These are phyloP conservation scores for Hesperia comma DNA, from an alignment of 2,888 invertebrate genomes.

Conservation along the genomic window DNA sequence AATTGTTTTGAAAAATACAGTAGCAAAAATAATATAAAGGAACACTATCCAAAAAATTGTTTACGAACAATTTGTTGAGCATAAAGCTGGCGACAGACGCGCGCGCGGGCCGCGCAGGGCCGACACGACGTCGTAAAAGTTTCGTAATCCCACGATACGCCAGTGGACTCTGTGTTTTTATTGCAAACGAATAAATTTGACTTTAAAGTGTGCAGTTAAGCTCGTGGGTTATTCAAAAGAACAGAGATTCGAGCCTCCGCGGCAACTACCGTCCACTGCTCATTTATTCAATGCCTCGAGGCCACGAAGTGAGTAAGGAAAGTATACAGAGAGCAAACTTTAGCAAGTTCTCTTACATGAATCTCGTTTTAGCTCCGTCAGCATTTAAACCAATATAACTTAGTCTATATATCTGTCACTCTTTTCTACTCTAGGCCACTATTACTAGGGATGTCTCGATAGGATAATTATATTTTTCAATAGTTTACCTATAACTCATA, in stretches of 20 bases:
- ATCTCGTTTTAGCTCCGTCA: no score
- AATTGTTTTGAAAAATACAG: neutral
- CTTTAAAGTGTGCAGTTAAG: slow-evolving; percentile 33
- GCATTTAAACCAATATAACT: no score
- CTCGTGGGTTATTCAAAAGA: slow-evolving; percentile 34
- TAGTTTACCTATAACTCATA: no score
- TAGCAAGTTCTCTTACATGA: no score
- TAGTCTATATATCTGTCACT: no score
- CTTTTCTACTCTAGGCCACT: no score
- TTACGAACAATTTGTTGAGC: neutral
- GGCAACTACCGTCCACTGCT: slow-evolving; percentile 23
- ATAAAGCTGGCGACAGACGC: neutral
- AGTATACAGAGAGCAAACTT: neutral
- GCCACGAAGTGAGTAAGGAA: neutral
- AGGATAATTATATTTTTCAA: no score
- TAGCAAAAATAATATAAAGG: neutral
- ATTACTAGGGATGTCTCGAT: no score
- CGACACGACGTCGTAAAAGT: neutral
- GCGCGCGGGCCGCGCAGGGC: neutral
- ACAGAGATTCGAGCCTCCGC: slow-evolving; percentile 25
- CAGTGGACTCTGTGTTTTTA: slow-evolving; percentile 6
- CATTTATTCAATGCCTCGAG: slow-evolving; percentile 32
- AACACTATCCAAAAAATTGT: neutral
- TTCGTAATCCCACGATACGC: slow-evolving; percentile 2
- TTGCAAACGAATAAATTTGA: slow-evolving; percentile 29